Evolutionary conservation across 1,140 invertebrate species (phyloP), one percentile per base, ranked within the genome.

Genomic region (Ostrea edulis): DNA sequence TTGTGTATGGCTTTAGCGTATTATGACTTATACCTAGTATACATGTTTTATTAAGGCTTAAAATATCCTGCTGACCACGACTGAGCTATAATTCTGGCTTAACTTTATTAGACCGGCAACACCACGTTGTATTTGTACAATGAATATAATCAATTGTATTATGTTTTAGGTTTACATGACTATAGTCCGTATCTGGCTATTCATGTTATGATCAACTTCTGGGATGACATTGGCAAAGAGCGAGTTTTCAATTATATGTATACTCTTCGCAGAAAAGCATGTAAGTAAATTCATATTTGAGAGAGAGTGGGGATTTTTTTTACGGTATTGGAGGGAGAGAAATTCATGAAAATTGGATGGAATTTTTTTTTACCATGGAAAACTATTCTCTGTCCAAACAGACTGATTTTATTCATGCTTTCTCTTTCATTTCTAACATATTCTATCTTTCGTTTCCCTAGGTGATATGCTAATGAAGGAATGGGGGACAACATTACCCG

Each of bases 101-200:
- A 2, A 44, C 35, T 1, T 44, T 44, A 44, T 44, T 44, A 44
- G 35, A 5, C 5, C 35, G 35, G 1, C 35, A 44, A 44, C 35
- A 44, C 5, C 35, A 44, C 35, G 35, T 44, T 44, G 35, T 2
- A 44, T 44, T 44, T 44, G 35, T 44, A 44, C 35, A 44, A 44
- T 44, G 35, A 44, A 44, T 44, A 44, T 44, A 44, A 22, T 8
- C 82, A 52, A 83, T 8, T 20, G n/a, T 52, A 9, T 83, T 51
- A 77, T 87, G 35, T 91, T 90, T 20, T 84, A 95, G 94, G 94
- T 84, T 86, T 94, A 17, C 92, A 93, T 88, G 94, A 95, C 84
- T 95, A 95, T 90, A 93, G 92, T 84, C 91, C 92, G 5, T 93
- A 93, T 77, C 83, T 95, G 17, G 91, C 94, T 44, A 81, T 95